Base-by-base conservation (phyloP, 2,113 vertebrate species). In the Myiozetetes cayanensis region DNA sequence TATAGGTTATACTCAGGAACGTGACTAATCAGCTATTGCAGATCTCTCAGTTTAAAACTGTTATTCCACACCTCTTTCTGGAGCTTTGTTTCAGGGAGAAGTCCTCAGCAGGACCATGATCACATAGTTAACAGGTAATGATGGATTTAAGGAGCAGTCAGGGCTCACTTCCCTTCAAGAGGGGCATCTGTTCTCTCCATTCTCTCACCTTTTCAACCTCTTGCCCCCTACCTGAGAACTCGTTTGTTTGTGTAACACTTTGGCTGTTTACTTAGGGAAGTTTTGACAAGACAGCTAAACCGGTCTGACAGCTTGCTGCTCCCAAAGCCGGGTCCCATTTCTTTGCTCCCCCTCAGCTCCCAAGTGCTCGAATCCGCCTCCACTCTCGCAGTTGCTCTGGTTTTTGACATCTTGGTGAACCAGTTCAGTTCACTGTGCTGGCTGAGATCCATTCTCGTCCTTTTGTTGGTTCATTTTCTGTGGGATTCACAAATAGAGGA, bases 181-280 rank as follows among this genome's bases (percentile, higher is more conserved):
- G 10, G 10, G 12, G 8, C 62, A 67, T 90, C 75, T 89, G 15
- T 55, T 86, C n/a, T 41, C 56, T 72, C 37, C 6, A 4, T 46
- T 63, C 28, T 43, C 39, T 63, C 61, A 63, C 44, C 14, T 93
- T 59, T 90, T 67, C 25, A 81, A 6, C 23, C 35, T 83, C 59
- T 93, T 94, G 31, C 49, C 85, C 82, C 71, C 44, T 76, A 73
- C 78, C 55, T 86, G 52, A 86, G 55, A 77, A 66, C 17, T 74
- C 3, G 1, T 78, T 58, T 76, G 56, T 84, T 95, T 88, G 37
- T 80, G 84, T 78, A 93, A 49, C 83, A 78, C 22, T 92, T 68
- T 89, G 70, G 39, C 19, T 87, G n/a, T 91, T 94, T 92, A 53
- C 49, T 44, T 85, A 72, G 39, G 86, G 94, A 89, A 71, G 35